Conservation (phyloP, 2,888 invertebrate genomes). For the Furcula furcula region DNA sequence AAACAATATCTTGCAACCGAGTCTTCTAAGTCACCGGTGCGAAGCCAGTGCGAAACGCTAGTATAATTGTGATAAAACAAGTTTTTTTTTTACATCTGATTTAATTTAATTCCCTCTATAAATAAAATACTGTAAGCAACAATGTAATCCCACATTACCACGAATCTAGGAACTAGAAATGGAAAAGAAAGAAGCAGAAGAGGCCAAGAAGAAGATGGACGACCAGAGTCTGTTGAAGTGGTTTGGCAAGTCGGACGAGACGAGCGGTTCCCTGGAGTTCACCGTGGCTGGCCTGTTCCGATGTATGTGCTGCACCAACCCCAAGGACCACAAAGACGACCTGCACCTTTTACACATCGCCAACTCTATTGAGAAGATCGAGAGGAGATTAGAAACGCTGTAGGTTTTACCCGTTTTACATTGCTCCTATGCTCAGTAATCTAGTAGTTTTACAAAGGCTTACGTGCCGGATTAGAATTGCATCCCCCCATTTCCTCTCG, state of each 20-base stretch:
- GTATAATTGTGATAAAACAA: too few relatives aligned
- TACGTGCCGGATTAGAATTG: too few relatives aligned
- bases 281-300: slow-evolving; percentile 92
- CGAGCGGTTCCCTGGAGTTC: slow-evolving; percentile 92
- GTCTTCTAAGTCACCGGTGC: too few relatives aligned
- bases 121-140: too few relatives aligned
- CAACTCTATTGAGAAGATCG: slow-evolving; percentile 88
- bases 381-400: slow-evolving; percentile 86
- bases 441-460: too few relatives aligned
- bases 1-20: too few relatives aligned
- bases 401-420: slow-evolving; percentile 43
- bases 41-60: too few relatives aligned
- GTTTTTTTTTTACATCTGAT: too few relatives aligned
- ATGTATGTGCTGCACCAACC: slow-evolving; percentile 94
- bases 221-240: slow-evolving; percentile 89
- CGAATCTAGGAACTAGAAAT: slow-evolving; percentile 87
- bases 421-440: too few relatives aligned
- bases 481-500: too few relatives aligned
- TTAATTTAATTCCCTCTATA: too few relatives aligned
- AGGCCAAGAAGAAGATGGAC: slow-evolving; percentile 90
- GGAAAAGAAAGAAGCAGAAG: slow-evolving; percentile 90
- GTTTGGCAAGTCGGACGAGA: slow-evolving; percentile 86
- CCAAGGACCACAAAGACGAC: slow-evolving; percentile 92
- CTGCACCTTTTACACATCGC: slow-evolving; percentile 91
- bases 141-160: too few relatives aligned